These are phyloP conservation scores for Cariama cristata DNA, from an alignment of 2,113 vertebrate species.

Conservation along the genomic window DNA sequence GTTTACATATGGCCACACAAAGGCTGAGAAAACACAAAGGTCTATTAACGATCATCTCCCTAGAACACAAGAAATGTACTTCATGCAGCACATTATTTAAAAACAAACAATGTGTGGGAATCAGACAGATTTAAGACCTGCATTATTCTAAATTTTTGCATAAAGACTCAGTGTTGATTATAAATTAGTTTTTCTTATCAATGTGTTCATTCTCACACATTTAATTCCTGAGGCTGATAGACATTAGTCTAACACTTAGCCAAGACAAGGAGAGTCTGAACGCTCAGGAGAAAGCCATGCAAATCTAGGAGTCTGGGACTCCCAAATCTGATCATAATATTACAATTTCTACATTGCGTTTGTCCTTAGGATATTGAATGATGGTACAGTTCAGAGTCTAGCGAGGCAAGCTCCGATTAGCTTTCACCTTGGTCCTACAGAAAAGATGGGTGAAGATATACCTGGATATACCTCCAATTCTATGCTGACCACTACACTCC, in stretches of 20 bases:
- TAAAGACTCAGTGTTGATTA: constrained; percentile 59
- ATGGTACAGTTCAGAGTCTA: background rate
- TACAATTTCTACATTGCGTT: background rate
- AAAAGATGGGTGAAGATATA: background rate
- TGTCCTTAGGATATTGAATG: background rate
- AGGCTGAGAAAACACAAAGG: constrained; percentile 50
- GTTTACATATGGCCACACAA: constrained; percentile 50
- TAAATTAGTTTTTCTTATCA: constrained; percentile 68
- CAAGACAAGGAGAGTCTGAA: constrained; percentile 51
- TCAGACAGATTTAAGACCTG: constrained; percentile 61
- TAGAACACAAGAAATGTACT: constrained; percentile 33
- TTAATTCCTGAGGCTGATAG: constrained; percentile 63
- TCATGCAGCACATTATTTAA: constrained; percentile 31
- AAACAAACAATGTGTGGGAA: constrained; percentile 61
- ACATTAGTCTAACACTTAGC: constrained; percentile 69
- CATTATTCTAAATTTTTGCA: constrained; percentile 66
- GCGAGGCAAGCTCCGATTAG: background rate
- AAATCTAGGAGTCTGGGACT: constrained; percentile 35
- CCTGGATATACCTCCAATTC: background rate
- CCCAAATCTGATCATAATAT: background rate
- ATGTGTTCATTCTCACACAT: constrained; percentile 66
- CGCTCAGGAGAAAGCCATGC: constrained; percentile 33
- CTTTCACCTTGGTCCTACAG: background rate
- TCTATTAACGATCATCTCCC: constrained; percentile 28
- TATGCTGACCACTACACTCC: background rate